Evolutionary conservation across 2,797 vertebrate species (phyloP).

Genomic region (Microchirus variegatus): DNA sequence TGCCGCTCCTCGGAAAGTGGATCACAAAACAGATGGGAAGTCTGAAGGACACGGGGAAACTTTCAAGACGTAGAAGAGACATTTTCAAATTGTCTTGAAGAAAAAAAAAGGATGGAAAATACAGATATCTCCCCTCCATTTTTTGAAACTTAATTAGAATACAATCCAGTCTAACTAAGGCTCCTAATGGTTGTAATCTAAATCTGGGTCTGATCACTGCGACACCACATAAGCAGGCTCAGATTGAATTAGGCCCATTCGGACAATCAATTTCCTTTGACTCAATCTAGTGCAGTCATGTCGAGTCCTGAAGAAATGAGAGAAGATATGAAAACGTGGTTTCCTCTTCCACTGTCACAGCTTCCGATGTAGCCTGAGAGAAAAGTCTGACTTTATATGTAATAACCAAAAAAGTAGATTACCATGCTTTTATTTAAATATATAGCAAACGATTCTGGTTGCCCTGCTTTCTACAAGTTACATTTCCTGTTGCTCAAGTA

Average conservation of each 20-base stretch:
- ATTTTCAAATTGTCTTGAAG: background rate
- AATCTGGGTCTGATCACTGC: slow-evolving; percentile 59
- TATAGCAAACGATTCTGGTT: too few species aligned
- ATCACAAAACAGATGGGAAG: slow-evolving; percentile 18
- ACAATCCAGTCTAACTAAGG: slow-evolving; percentile 21
- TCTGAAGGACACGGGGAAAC: slow-evolving; percentile 11
- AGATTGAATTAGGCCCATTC: slow-evolving; percentile 66
- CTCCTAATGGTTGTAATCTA: slow-evolving; percentile 65
- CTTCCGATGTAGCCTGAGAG: too few species aligned
- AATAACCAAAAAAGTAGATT: too few species aligned
- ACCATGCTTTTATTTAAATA: too few species aligned
- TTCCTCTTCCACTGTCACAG: background rate
- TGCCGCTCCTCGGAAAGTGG: background rate
- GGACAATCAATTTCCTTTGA: slow-evolving; percentile 59
- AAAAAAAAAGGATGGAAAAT: background rate
- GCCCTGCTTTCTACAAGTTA: too few species aligned
- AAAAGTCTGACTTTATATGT: background rate
- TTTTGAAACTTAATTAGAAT: slow-evolving; percentile 17
- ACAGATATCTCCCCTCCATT: background rate
- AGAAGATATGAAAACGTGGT: background rate
- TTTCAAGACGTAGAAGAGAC: background rate
- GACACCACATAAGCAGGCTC: slow-evolving; percentile 52
- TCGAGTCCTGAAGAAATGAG: slow-evolving; percentile 1
- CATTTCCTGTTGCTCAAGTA: too few species aligned
- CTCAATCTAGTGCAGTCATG: slow-evolving; percentile 27